These are phyloP conservation scores for Antigone vipio DNA, from an alignment of 2,113 vertebrate species.

Conservation along the genomic window DNA sequence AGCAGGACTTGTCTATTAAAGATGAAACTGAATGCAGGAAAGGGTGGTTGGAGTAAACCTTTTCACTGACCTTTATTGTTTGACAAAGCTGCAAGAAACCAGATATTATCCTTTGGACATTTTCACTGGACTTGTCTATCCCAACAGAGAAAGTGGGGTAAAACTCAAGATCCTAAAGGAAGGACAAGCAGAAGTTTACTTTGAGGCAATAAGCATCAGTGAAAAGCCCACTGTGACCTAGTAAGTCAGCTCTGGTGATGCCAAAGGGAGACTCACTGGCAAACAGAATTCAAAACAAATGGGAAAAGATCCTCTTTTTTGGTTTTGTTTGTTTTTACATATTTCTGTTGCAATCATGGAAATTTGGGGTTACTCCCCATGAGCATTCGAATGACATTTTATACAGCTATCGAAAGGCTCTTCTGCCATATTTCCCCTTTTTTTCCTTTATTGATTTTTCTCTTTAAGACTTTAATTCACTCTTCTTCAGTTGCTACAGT, in stretches of 20 bases:
- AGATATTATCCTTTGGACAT: not conserved
- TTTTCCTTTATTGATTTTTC: conserved; percentile 74
- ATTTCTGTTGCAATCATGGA: not conserved
- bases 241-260: not conserved
- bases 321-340: not conserved
- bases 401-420: conserved; percentile 38
- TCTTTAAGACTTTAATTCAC: conserved; percentile 78
- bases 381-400: not conserved
- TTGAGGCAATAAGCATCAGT: not conserved
- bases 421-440: conserved; percentile 58
- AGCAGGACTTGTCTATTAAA: conserved; percentile 45
- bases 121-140: not conserved
- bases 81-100: not conserved
- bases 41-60: conserved; percentile 25
- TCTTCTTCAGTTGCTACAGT: conserved; percentile 68
- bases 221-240: not conserved
- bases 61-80: conserved; percentile 49
- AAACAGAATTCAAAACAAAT: not conserved
- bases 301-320: not conserved
- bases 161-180: not conserved
- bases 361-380: not conserved
- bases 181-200: not conserved
- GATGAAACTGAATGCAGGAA: conserved; percentile 21
- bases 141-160: not conserved
- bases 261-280: not conserved